Base-by-base conservation (phyloP, 2,888 invertebrate genomes). In the Lasius fuliginosus region DNA sequence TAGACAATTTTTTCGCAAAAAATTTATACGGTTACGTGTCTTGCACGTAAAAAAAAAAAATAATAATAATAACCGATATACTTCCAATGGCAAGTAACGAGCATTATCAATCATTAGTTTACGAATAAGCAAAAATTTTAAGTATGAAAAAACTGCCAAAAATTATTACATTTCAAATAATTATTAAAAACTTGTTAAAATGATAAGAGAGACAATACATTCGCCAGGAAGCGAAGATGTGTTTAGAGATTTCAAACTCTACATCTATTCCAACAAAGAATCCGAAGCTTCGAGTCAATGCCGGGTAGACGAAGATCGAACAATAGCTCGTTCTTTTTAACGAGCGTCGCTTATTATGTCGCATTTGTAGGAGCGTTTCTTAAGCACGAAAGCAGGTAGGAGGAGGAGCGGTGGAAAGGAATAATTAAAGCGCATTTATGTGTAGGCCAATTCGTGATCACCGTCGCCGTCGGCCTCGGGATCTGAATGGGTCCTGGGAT, bases 341-440 rank as follows among this genome's bases (percentile, higher is more conserved):
- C 79, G 79, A 79, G 79, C 79, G 71, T 71, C 60, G 79, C 79
- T 79, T 79, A 79, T 79, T 79, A 82, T 84, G 58, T 84, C 71
- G 84, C 83, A 65, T 71, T 81, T 64, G 82, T 81, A 82, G 69
- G 46, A 71, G 67, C 68, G 30, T 83, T 83, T 83, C 68, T 81
- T 60, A 60, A 83, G 53, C 60, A 60, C 33, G 71, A 71, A 58
- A 60, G 79, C 79, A 69, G 73, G 71, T 71, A 79, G 71, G 56
- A 86, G 33, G 76, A 53, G 82, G 23, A 23, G 23, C 56, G 69
- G 56, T 77, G 77, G 83, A 82, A 82, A 85, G 87, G 89, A 92
- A 91, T 93, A 94, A 94, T 94, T 94, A 94, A 94, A 93, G 92
- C 89, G 90, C 93, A 94, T 93, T 94, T 93, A 93, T 92, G 92